These are phyloP conservation scores for Champsocephalus esox DNA, from an alignment of 2,797 vertebrate genomes.

Conservation along the genomic window DNA sequence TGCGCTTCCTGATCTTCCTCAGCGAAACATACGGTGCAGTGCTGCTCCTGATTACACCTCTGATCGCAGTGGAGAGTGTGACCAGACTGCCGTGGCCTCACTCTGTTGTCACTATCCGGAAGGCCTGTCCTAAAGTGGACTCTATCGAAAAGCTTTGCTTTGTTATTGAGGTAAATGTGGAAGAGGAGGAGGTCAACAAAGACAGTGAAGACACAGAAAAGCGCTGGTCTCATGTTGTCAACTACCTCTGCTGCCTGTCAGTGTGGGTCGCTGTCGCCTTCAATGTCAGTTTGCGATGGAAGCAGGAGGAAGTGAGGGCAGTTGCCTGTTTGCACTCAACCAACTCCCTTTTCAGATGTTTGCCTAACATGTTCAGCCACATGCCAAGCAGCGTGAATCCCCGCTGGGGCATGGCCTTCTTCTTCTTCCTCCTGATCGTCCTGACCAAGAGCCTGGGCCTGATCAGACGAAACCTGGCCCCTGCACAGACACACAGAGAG, in stretches of 20 bases:
- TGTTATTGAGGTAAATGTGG: neutral
- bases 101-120: neutral
- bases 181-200: slow-evolving; percentile 12
- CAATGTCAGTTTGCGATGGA: slow-evolving; percentile 59
- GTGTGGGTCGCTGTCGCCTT: slow-evolving; percentile 72
- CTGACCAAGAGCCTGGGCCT: slow-evolving; percentile 34
- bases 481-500: neutral
- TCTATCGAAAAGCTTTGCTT: slow-evolving; percentile 7
- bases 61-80: slow-evolving; percentile 78
- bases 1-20: slow-evolving; percentile 85
- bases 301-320: slow-evolving; percentile 59
- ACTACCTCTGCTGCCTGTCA: slow-evolving; percentile 81
- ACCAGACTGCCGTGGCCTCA: slow-evolving; percentile 46
- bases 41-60: slow-evolving; percentile 78
- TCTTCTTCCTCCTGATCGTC: slow-evolving; percentile 67
- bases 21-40: slow-evolving; percentile 79
- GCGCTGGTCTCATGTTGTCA: slow-evolving; percentile 22
- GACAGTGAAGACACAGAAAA: neutral
- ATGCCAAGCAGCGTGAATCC: slow-evolving; percentile 44
- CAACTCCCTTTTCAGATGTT: slow-evolving; percentile 75
- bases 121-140: neutral
- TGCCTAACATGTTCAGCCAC: slow-evolving; percentile 75
- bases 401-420: slow-evolving; percentile 57
- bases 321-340: slow-evolving; percentile 65
- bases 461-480: neutral